Evolutionary conservation across 2,797 vertebrate species (phyloP), one percentile per base, ranked within the genome.

Genomic region (Mionectes olivaceus): DNA sequence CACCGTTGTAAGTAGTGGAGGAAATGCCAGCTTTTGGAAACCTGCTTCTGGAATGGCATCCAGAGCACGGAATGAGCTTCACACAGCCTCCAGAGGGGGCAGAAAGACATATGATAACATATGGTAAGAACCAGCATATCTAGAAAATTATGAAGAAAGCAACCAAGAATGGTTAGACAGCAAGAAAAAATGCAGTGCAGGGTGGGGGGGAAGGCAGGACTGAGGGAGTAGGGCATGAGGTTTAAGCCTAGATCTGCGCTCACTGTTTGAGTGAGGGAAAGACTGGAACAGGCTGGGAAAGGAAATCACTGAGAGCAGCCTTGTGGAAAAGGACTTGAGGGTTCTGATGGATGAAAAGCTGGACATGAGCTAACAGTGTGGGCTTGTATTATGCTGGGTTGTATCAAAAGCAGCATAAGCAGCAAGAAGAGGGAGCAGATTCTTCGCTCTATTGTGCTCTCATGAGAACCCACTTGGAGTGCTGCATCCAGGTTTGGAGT

Each of bases 381-480:
- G 24, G 9, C 5, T 46, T 59, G 28, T 35, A 53, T 12, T 30
- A 27, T 53, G 25, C 25, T 55, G 55, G 15, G 21, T 53, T 88
- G 21, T 25, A 46, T 19, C 21, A 35, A 39, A 67, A 37, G 8
- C 19, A 30, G 22, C 21, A 19, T 0, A 3, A 32, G 9, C 60
- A 60, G 32, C 25, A 67, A 21, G 11, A 2, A 27, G 32, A 41
- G 22, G 46, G 33, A 41, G 18, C 18, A 35, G 33, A 68, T 53
- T 60, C 33, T 81, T 47, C 24, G 11, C 53, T 67, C 28, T 52
- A 10, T 11, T 59, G 33, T 47, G 21, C 25, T 23, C 10, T 47
- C 0, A 0, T 32, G 53, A 41, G 33, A 53, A 12, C 12, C 22
- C 15, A 28, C 22, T 8, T 61, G 7, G 10, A 35, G 6, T n/a